Percentiles rank a stretch among this genome's conserved stretches.
phyloP scores from a whole-genome alignment of 2,888 invertebrate genomes.

The Megalurothrips usitatus region DNA sequence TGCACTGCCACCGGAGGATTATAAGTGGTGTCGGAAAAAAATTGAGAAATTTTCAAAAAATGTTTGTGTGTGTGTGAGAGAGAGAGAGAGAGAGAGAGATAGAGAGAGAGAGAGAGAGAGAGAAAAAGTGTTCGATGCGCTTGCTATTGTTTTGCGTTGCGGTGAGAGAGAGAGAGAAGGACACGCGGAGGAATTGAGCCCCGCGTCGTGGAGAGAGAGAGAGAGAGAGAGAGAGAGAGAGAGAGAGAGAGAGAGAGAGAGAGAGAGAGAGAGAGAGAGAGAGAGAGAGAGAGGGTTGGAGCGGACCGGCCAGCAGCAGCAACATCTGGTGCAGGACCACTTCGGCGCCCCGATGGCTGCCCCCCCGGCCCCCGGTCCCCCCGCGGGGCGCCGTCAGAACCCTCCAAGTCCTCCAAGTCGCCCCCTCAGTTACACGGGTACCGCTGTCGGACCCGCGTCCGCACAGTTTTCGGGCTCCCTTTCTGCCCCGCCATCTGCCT shows the following conservation, averaged over 20 bases:
- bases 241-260: conserved; percentile 18
- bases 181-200: too few relatives aligned
- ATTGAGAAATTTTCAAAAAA: too few relatives aligned
- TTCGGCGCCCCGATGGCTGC: background rate
- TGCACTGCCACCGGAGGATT: too few relatives aligned
- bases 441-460: background rate
- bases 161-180: background rate
- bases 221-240: conserved; percentile 18
- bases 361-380: background rate
- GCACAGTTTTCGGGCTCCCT: background rate
- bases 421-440: too few relatives aligned
- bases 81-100: too few relatives aligned
- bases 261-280: background rate
- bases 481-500: background rate
- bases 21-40: too few relatives aligned
- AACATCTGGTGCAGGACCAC: background rate
- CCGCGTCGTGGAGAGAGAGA: too few relatives aligned
- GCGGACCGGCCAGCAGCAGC: background rate
- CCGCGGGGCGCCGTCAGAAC: background rate
- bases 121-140: too few relatives aligned
- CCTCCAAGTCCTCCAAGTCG: too few relatives aligned
- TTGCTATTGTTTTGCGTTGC: background rate
- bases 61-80: too few relatives aligned
- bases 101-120: too few relatives aligned
- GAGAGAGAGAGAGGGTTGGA: background rate